Percentiles rank a stretch among this genome's conserved stretches.
Evolutionary conservation across 2,113 vertebrate genomes (phyloP).

Genomic region (Ammodytes marinus): DNA sequence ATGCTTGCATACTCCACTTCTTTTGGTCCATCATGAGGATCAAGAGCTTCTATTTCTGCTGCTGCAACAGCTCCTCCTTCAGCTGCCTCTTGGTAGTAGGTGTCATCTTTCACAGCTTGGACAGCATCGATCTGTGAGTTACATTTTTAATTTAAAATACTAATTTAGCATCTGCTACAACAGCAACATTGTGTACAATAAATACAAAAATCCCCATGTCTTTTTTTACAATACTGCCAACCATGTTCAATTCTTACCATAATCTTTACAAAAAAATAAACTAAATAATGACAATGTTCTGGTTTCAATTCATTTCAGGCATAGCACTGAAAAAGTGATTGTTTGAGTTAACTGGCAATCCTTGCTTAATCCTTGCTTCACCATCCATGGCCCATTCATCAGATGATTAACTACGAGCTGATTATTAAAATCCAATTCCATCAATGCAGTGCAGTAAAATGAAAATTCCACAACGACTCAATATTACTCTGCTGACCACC

Average conservation of each 20-base stretch:
- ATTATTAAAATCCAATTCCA: neutral
- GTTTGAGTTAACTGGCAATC: neutral
- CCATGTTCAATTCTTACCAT: neutral
- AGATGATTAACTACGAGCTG: neutral
- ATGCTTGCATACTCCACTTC: conserved; percentile 78
- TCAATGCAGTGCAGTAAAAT: neutral
- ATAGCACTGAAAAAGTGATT: neutral
- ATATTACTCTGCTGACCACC: neutral
- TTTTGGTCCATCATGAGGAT: neutral
- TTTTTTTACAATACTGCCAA: neutral
- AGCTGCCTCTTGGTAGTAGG: neutral
- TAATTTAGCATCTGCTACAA: neutral
- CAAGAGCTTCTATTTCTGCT: neutral
- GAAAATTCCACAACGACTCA: too few species aligned
- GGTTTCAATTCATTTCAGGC: neutral
- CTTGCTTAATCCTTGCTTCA: neutral
- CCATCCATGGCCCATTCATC: neutral
- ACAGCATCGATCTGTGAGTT: conserved; percentile 39
- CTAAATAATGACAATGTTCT: neutral
- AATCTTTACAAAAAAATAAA: neutral
- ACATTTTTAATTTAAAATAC: neutral
- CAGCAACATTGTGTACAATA: neutral
- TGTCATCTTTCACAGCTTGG: conserved; percentile 27
- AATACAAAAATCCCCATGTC: neutral
- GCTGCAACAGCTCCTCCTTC: neutral